A percentile compares a stretch with the other conserved stretches of the same genome.
phyloP scores from a whole-genome alignment of 1,140 invertebrate species.

The Ips nitidus region DNA sequence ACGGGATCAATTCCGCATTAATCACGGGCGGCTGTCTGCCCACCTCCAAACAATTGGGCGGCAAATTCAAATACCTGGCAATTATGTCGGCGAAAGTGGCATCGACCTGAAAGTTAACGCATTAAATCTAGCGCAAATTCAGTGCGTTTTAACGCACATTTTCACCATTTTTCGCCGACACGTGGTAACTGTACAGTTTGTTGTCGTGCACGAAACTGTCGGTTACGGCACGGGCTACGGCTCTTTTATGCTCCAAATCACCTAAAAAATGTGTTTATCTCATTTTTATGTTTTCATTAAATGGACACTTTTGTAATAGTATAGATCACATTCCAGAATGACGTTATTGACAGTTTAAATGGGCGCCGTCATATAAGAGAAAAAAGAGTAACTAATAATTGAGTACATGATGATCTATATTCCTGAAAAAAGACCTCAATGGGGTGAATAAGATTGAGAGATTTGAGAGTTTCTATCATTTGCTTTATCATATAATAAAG shows the following conservation, averaged over 20 bases:
- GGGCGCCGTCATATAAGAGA: not conserved
- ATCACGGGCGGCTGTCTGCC: slow-evolving; percentile 43
- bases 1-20: slow-evolving; percentile 37
- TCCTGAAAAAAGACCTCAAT: too few relatives aligned
- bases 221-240: slow-evolving; percentile 77
- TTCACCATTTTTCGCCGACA: slow-evolving; percentile 88
- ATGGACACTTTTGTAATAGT: not conserved
- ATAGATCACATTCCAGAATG: not conserved
- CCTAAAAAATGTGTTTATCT: slow-evolving; percentile 49
- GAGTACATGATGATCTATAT: too few relatives aligned
- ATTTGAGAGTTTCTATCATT: too few relatives aligned
- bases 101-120: slow-evolving; percentile 35
- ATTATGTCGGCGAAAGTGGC: slow-evolving; percentile 43
- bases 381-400: slow-evolving; percentile 4
- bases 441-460: too few relatives aligned
- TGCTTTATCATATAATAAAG: too few relatives aligned
- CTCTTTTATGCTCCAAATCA: slow-evolving; percentile 84
- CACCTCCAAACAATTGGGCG: slow-evolving; percentile 38
- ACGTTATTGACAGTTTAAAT: not conserved
- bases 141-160: slow-evolving; percentile 59
- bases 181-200: slow-evolving; percentile 71
- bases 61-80: slow-evolving; percentile 43
- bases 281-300: slow-evolving; percentile 5
- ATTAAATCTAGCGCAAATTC: slow-evolving; percentile 10
- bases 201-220: slow-evolving; percentile 76